Percentiles rank a stretch among this genome's conserved stretches.
Evolutionary conservation across 2,113 vertebrate species (phyloP).

Genomic region (Phycodurus eques): DNA sequence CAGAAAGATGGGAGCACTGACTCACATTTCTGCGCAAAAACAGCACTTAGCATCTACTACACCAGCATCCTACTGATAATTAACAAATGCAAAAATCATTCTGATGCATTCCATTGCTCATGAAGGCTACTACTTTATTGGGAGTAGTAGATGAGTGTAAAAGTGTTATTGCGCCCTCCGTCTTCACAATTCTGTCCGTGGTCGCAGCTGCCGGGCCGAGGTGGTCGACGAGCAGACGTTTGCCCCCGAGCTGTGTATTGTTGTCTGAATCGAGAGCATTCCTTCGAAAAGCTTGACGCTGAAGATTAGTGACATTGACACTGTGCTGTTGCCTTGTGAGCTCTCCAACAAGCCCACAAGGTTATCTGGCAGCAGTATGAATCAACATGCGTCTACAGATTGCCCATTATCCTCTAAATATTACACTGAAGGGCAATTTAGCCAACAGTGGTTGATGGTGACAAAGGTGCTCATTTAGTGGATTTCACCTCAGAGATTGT

Average conservation of each 20-base stretch:
- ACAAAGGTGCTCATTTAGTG: conserved; percentile 30
- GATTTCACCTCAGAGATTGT: conserved; percentile 12
- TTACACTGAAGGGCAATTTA: conserved; percentile 28
- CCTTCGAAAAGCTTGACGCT: conserved; percentile 51
- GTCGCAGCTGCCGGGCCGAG: conserved; percentile 59
- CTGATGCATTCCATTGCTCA: conserved; percentile 19
- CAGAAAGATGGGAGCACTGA: conserved; percentile 21
- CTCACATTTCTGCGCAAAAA: conserved; percentile 13
- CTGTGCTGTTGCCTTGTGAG: conserved; percentile 36
- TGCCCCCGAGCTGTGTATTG: conserved; percentile 46
- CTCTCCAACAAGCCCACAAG: conserved; percentile 13
- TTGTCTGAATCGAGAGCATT: conserved; percentile 52
- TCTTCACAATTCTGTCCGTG: conserved; percentile 33
- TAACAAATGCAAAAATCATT: conserved; percentile 12
- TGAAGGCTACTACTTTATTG: conserved; percentile 6
- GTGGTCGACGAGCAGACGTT: conserved; percentile 53
- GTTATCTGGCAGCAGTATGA: conserved; percentile 24
- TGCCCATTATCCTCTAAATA: conserved; percentile 20
- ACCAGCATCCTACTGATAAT: conserved; percentile 11
- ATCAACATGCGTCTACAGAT: conserved; percentile 24
- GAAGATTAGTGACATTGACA: conserved; percentile 56
- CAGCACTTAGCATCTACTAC: conserved; percentile 16
- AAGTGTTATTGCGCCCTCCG: conserved; percentile 9
- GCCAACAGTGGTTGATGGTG: conserved; percentile 26
- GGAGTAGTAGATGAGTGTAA: conserved; percentile 15